Evolutionary conservation across 2,797 vertebrate species (phyloP).

Genomic region (Ceryle rudis): DNA sequence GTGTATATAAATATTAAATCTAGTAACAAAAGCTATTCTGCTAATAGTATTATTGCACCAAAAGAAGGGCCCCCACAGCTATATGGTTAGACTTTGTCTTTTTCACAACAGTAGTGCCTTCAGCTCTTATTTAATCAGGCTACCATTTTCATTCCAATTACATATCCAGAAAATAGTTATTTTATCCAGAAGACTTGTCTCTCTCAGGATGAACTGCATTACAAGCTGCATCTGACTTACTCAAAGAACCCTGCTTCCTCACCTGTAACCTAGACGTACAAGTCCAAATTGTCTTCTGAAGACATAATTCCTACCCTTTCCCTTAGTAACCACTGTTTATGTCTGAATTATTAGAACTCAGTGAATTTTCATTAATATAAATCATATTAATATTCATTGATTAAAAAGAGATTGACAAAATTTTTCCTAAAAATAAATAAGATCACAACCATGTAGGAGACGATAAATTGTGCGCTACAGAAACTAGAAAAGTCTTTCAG

Average conservation of each 20-base stretch:
- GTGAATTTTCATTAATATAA: not conserved
- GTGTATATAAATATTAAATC: not conserved
- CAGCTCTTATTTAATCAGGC: too few relatives aligned
- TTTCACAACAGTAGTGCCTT: too few relatives aligned
- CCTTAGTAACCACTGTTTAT: not conserved
- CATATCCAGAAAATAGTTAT: not conserved
- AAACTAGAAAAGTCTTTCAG: not conserved
- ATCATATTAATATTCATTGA: not conserved
- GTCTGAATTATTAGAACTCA: not conserved
- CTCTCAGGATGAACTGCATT: not conserved
- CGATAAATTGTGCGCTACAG: not conserved
- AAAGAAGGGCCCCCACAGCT: too few relatives aligned
- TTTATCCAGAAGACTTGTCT: not conserved
- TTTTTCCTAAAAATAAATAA: not conserved
- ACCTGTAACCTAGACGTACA: not conserved
- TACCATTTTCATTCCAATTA: too few relatives aligned
- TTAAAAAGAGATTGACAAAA: not conserved
- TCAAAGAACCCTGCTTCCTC: not conserved
- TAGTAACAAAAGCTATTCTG: not conserved
- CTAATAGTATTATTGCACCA: too few relatives aligned
- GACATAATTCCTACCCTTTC: not conserved
- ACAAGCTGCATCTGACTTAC: not conserved
- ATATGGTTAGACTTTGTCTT: too few relatives aligned
- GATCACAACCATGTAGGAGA: not conserved
- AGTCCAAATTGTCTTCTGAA: not conserved